phyloP scores from a whole-genome alignment of 2,113 vertebrate genomes.

The Chroicocephalus ridibundus region DNA sequence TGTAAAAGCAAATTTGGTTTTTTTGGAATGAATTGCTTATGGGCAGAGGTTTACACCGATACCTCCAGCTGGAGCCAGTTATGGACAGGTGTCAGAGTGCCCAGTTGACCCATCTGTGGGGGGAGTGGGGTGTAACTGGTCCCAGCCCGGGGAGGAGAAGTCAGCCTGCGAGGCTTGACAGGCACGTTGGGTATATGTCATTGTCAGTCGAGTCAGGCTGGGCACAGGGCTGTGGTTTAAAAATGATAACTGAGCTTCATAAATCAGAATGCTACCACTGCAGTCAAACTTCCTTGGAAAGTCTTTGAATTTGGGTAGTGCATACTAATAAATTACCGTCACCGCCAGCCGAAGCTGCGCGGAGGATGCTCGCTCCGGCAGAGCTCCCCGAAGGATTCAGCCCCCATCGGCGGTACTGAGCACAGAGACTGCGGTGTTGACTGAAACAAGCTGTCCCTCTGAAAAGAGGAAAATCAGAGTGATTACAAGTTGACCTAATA shows the following conservation, averaged over 20 bases:
- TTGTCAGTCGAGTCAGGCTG: constrained; percentile 41
- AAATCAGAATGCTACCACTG: constrained; percentile 54
- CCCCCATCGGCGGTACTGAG: not conserved
- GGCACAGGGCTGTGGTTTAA: constrained; percentile 17
- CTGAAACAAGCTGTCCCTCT: not conserved
- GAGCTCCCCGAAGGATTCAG: not conserved
- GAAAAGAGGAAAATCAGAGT: not conserved
- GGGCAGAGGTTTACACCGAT: not conserved
- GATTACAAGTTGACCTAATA: not conserved
- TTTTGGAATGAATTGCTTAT: not conserved
- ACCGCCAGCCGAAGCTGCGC: not conserved
- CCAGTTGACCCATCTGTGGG: not conserved
- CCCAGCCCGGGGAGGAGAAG: accelerated
- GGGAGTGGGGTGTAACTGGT: not conserved
- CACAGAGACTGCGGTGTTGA: not conserved
- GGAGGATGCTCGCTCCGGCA: not conserved
- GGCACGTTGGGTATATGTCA: not conserved
- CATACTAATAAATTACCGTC: constrained; percentile 44
- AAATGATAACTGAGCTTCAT: constrained; percentile 58
- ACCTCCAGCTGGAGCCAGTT: not conserved
- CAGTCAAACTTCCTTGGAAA: constrained; percentile 66
- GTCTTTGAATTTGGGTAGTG: constrained; percentile 66
- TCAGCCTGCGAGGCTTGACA: not conserved
- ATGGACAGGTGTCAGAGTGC: not conserved
- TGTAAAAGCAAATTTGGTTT: not conserved